Evolutionary conservation across 2,797 vertebrate genomes (phyloP).

Genomic region (Poliocrania exsul): DNA sequence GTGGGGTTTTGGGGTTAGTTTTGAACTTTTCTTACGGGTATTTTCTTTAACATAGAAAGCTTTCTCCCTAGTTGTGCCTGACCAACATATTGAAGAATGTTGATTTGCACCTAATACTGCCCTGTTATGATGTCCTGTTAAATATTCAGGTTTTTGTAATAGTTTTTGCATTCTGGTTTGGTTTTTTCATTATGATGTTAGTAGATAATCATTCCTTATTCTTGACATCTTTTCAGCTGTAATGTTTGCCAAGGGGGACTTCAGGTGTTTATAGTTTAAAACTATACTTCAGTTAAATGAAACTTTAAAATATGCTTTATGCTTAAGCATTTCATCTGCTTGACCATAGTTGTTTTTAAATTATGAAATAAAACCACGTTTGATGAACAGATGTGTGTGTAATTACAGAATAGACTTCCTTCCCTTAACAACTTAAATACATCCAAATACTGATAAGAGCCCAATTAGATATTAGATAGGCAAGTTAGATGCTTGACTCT

Average conservation of each 20-base stretch:
- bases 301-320: background rate
- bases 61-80: background rate
- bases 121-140: background rate
- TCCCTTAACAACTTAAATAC: background rate
- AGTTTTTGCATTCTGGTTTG: background rate
- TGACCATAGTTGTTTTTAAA: background rate
- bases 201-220: background rate
- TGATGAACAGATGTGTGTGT: background rate
- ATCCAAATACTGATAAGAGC: constrained; percentile 35
- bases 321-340: background rate
- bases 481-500: constrained; percentile 27
- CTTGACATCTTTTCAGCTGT: background rate
- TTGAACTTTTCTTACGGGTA: background rate
- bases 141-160: background rate
- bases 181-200: background rate
- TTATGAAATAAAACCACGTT: background rate
- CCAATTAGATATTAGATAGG: constrained; percentile 48
- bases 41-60: background rate
- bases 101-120: background rate
- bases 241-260: background rate
- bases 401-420: background rate
- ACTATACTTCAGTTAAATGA: background rate
- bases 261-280: background rate
- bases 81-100: background rate
- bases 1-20: background rate